Base-by-base conservation (phyloP, 2,888 invertebrate species). In the Tetragnatha montana region DNA sequence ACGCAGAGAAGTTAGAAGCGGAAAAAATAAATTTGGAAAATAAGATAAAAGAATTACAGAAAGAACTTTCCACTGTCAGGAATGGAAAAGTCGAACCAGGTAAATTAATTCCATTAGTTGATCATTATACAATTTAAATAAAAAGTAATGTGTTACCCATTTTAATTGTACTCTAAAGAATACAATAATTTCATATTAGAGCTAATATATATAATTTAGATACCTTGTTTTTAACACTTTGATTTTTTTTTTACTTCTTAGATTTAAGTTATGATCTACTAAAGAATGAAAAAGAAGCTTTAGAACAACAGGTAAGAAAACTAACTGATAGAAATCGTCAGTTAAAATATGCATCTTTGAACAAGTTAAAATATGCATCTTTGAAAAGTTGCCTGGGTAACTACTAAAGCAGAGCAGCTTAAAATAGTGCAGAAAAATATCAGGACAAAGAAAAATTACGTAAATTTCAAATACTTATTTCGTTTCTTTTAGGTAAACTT, bases 401-500 rank as follows among this genome's bases (percentile, higher is more conserved):
- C 60, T 60, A 60, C 60, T 60, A 60, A 14, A 60, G 6, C 14
- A 60, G 6, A 8, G 8, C 1, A 60, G 8, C 1, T 60, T 60
- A 3, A 12, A 60, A 12, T 60, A 1, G 60, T 60, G 60, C 6
- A 60, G 14, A 60, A 2, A 60, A 60, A 60, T 6, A 60, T 60
- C 10, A 60, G 10, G 0, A 8, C 12, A 60, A 60, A 60, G 4
- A 8, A n/a, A n/a, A n/a, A n/a, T n/a, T n/a, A n/a, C n/a, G n/a
- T n/a, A n/a, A n/a, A n/a, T n/a, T n/a, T 60, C 10, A 17, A 60
- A 60, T 60, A 17, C 60, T 19, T 12, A 8, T 51, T 17, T 50
- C 7, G n/a, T 80, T 35, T 22, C 49, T 50, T 91, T 21, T 93
- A 94, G 93, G 93, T 94, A 14, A 96, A 96, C 92, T 99, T 99